Evolutionary conservation across 2,797 vertebrate genomes (phyloP).

Genomic region (Lycodopsis pacificus): DNA sequence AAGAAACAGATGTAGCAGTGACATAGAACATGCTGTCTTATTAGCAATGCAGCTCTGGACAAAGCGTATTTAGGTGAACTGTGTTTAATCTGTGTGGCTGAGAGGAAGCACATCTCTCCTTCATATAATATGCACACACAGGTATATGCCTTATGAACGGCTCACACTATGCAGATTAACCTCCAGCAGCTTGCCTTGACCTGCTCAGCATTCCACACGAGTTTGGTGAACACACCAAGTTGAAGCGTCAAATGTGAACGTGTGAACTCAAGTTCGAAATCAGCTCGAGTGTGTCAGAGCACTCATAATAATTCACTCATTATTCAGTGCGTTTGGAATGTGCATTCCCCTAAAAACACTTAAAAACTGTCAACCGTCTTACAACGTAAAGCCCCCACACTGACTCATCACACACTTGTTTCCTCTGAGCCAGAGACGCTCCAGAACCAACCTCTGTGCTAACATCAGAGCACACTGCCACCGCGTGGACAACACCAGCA

Average conservation of each 20-base stretch:
- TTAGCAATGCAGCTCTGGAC: not conserved
- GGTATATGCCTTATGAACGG: not conserved
- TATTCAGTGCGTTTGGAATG: not conserved
- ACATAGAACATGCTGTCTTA: not conserved
- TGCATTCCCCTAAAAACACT: not conserved
- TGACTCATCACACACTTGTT: not conserved
- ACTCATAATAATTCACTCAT: not conserved
- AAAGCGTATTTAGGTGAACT: not conserved
- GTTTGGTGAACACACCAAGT: conserved; percentile 4
- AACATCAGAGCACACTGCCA: conserved; percentile 41
- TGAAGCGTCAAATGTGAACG: conserved; percentile 4
- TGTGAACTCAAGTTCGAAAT: conserved; percentile 19
- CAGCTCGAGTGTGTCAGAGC: conserved; percentile 9
- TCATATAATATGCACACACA: not conserved
- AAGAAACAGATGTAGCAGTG: conserved; percentile 5
- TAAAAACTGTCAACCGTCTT: not conserved
- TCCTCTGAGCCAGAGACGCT: not conserved
- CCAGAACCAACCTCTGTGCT: not conserved
- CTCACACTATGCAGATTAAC: conserved; percentile 18
- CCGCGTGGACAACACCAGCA: conserved; percentile 51
- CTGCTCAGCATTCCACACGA: conserved; percentile 71
- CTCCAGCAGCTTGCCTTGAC: conserved; percentile 65
- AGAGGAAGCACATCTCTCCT: conserved; percentile 12
- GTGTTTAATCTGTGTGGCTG: not conserved
- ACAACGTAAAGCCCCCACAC: not conserved